These are phyloP conservation scores for Stenopsyche tienmushanensis DNA, from an alignment of 1,140 invertebrate genomes.

Conservation along the genomic window DNA sequence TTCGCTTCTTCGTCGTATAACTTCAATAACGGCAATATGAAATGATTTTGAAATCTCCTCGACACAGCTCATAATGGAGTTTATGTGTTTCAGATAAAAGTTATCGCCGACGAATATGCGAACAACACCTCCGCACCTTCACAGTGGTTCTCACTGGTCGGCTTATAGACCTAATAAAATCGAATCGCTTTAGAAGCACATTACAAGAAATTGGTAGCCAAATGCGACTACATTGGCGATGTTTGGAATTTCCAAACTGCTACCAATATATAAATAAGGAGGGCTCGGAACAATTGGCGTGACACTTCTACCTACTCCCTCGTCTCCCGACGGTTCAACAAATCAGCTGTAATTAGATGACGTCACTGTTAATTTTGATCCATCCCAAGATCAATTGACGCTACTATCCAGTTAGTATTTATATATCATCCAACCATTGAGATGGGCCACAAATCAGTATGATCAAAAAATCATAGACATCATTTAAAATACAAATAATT, in stretches of 20 bases:
- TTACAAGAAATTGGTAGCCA: background rate
- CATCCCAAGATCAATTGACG: constrained; percentile 28
- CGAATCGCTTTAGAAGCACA: background rate
- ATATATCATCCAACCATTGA: background rate
- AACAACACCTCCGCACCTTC: constrained; percentile 8
- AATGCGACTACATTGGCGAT: background rate
- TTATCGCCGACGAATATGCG: constrained; percentile 17
- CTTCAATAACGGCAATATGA: constrained; percentile 18
- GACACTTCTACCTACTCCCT: too few relatives aligned
- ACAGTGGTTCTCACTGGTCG: background rate
- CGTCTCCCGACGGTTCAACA: too few relatives aligned
- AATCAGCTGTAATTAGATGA: constrained; percentile 27
- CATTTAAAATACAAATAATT: background rate
- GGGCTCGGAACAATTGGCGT: constrained; percentile 12
- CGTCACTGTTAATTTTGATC: constrained; percentile 28
- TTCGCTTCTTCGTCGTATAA: too few relatives aligned
- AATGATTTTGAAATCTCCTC: constrained; percentile 22
- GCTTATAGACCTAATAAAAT: background rate
- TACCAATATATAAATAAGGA: background rate
- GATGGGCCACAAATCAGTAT: background rate
- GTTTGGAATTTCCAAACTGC: background rate
- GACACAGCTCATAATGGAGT: constrained; percentile 27
- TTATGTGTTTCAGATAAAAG: constrained; percentile 16
- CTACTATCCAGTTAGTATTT: constrained; percentile 7
- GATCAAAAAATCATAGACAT: background rate